A percentile compares a stretch with the other conserved stretches of the same genome.
phyloP scores from a whole-genome alignment of 2,113 vertebrate genomes.

The Synchiropus splendidus region DNA sequence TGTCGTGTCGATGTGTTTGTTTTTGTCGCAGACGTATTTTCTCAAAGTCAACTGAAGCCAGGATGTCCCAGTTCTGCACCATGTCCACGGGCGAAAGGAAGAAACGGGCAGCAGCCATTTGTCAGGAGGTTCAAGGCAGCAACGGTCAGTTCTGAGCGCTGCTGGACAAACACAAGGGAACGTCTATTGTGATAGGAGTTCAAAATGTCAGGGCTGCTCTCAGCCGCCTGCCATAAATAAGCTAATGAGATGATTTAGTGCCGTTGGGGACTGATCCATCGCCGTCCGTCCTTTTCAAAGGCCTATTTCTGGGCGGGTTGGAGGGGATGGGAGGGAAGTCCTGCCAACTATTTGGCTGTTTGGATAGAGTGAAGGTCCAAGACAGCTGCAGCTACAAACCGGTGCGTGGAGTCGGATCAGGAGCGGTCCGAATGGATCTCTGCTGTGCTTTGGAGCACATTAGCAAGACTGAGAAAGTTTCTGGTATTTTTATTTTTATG shows the following conservation, averaged over 20 bases:
- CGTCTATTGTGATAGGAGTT: slow-evolving; percentile 28
- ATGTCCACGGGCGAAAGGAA: slow-evolving; percentile 78
- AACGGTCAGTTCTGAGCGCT: slow-evolving; percentile 58
- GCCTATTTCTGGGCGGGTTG: slow-evolving; percentile 77
- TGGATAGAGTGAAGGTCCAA: slow-evolving; percentile 72
- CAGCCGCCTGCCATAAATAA: slow-evolving; percentile 71
- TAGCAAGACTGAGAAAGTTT: too few species aligned
- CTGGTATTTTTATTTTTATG: too few species aligned
- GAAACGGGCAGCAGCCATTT: slow-evolving; percentile 81
- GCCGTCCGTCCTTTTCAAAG: slow-evolving; percentile 75
- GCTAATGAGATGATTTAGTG: slow-evolving; percentile 61
- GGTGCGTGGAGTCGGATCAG: too few species aligned
- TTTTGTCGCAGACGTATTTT: too few species aligned
- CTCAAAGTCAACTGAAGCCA: too few species aligned
- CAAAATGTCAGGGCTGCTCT: slow-evolving; percentile 43
- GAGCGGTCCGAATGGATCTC: too few species aligned
- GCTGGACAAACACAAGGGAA: slow-evolving; percentile 7
- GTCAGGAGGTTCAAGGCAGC: slow-evolving; percentile 80
- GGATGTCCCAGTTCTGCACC: slow-evolving; percentile 80
- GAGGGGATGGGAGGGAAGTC: slow-evolving; percentile 23
- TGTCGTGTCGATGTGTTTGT: too few species aligned
- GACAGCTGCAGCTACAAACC: slow-evolving; percentile 78
- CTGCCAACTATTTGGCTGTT: slow-evolving; percentile 73
- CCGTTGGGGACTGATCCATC: slow-evolving; percentile 75
- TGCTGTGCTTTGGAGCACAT: too few species aligned